Evolutionary conservation across 2,113 vertebrate genomes (phyloP).

Genomic region (Rattus norvegicus): DNA sequence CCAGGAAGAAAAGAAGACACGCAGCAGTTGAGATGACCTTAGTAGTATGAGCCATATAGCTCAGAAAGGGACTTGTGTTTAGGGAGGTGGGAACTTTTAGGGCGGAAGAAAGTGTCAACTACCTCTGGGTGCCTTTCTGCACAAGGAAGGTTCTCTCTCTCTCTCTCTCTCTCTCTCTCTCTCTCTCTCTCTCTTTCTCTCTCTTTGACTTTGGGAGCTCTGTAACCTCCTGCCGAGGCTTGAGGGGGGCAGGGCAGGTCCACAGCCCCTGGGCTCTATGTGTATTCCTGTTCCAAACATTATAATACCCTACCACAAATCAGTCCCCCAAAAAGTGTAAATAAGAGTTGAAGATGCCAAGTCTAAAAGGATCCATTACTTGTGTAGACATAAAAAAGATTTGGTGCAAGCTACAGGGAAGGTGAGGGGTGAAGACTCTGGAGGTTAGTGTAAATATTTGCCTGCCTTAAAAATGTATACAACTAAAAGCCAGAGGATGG

Average conservation of each 20-base stretch:
- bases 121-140: fast-evolving
- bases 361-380: constrained; percentile 70
- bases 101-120: constrained; percentile 76
- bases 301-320: constrained; percentile 63
- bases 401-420: constrained; percentile 62
- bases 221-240: constrained; percentile 87
- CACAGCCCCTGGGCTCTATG: neutral
- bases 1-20: constrained; percentile 88
- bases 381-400: constrained; percentile 66
- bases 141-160: constrained; percentile 82
- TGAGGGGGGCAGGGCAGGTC: constrained; percentile 61
- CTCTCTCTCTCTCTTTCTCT: too few relatives aligned
- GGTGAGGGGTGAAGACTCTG: constrained; percentile 15
- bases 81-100: neutral
- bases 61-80: constrained; percentile 86
- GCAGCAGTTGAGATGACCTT: constrained; percentile 87
- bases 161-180: too few relatives aligned
- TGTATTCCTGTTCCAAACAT: constrained; percentile 48
- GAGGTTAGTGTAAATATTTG: constrained; percentile 64
- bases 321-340: constrained; percentile 66
- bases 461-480: constrained; percentile 62
- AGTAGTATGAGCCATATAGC: constrained; percentile 88
- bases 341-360: constrained; percentile 74
- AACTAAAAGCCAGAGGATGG: constrained; percentile 41
- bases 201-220: constrained; percentile 84